Conservation (phyloP, 2,113 vertebrate genomes). For the Solenodon paradoxus region DNA sequence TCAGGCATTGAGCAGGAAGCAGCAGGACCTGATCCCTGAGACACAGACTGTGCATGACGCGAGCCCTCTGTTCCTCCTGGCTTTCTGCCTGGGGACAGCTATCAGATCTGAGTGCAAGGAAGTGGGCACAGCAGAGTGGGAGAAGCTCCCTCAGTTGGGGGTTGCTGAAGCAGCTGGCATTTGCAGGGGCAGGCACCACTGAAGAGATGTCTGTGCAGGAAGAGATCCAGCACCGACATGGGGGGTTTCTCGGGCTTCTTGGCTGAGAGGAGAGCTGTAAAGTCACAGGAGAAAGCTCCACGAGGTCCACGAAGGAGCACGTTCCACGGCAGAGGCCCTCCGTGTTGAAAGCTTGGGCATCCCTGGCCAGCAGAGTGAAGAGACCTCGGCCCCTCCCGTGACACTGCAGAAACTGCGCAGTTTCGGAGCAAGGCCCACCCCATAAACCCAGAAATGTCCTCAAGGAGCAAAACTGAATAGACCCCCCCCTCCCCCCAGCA, state of each 20-base stretch:
- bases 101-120: background rate
- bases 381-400: background rate
- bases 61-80: rapidly evolving
- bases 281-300: background rate
- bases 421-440: background rate
- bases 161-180: background rate
- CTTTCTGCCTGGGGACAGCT: background rate
- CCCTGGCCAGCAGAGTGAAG: background rate
- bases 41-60: background rate
- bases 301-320: background rate
- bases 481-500: background rate
- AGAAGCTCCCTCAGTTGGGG: background rate
- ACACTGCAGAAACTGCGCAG: background rate
- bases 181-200: background rate
- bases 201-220: background rate
- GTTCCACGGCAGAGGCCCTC: background rate
- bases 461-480: background rate
- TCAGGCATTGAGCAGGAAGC: background rate
- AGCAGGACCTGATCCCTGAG: background rate
- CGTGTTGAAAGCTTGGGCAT: background rate
- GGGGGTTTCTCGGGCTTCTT: no score
- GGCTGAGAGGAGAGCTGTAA: background rate
- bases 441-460: background rate
- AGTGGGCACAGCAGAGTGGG: background rate
- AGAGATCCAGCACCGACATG: background rate